Evolutionary conservation across 2,113 vertebrate species (phyloP), one percentile per base, ranked within the genome.

Genomic region (Hyaena hyaena): DNA sequence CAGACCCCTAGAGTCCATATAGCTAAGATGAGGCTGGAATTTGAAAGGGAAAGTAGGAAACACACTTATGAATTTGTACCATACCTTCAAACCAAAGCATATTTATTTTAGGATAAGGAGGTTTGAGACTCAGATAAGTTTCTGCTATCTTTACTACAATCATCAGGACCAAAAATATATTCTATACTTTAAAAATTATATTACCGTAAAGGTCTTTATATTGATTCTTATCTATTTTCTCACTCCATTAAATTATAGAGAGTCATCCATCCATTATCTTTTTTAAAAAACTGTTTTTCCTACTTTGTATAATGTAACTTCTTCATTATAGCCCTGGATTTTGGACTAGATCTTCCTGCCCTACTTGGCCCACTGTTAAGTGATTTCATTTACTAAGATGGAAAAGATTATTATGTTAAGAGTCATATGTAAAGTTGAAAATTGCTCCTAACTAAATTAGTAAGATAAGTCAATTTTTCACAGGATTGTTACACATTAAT

Each of bases 391-490:
- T 91, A 83, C 63, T 95, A 58, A 86, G 10, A 80, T 74, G 24
- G 35, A 88, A 96, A 88, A 88, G 28, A 79, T 16, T 69, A 53
- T 43, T 63, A 88, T 50, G 2, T 88, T 88, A 94, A 93, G 86
- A 28, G 1, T 69, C 12, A 21, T 50, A n/a, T 45, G 1, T 83
- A 82, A 74, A 11, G 21, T 10, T 82, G 50, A 93, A 74, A 16
- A 4, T 65, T 82, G 76, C 88, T 84, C 35, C 63, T 92, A 61
- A 88, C 4, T 82, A 84, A 94, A 48, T 84, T 69, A 85, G 31
- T 39, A 77, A 94, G 35, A 63, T 88, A 94, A 89, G 14, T 92
- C 48, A 76, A 76, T 50, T 69, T 89, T 89, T 96, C 48, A 93
- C 16, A 83, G 39, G 95, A 89, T 10, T 1, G 31, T 63, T 69